A percentile compares a stretch with the other conserved stretches of the same genome.
These are phyloP conservation scores for Recurvirostra avosetta DNA, from an alignment of 2,113 vertebrate genomes.

Conservation along the genomic window DNA sequence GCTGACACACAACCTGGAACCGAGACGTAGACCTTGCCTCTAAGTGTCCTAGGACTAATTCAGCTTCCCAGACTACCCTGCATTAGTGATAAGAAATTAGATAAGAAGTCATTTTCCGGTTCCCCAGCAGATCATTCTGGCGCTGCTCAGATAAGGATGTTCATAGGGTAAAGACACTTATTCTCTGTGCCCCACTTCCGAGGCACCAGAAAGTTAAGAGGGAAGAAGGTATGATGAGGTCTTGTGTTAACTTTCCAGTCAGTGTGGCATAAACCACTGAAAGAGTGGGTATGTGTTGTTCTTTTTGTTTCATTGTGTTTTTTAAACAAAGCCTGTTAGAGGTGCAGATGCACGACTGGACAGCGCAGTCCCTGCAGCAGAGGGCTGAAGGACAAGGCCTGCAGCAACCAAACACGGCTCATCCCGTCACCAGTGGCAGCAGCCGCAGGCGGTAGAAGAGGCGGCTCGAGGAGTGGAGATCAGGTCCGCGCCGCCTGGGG, in stretches of 20 bases:
- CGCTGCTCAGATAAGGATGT: neutral
- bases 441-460: too few relatives aligned
- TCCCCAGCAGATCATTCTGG: neutral
- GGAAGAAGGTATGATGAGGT: neutral
- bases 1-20: neutral
- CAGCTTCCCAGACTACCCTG: neutral
- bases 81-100: neutral
- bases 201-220: neutral
- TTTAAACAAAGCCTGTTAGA: neutral
- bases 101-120: fast-evolving
- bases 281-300: neutral
- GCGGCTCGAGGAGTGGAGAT: fast-evolving
- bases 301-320: neutral
- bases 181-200: neutral
- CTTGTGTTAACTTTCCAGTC: neutral
- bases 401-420: too few relatives aligned
- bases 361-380: neutral
- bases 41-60: neutral
- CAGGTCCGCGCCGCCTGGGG: too few relatives aligned
- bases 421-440: fast-evolving
- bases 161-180: neutral
- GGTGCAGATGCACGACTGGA: neutral
- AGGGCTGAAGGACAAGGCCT: too few relatives aligned
- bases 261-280: neutral
- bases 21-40: neutral